Conservation (phyloP, 2,888 invertebrate species). For the Sesamia inferens region DNA sequence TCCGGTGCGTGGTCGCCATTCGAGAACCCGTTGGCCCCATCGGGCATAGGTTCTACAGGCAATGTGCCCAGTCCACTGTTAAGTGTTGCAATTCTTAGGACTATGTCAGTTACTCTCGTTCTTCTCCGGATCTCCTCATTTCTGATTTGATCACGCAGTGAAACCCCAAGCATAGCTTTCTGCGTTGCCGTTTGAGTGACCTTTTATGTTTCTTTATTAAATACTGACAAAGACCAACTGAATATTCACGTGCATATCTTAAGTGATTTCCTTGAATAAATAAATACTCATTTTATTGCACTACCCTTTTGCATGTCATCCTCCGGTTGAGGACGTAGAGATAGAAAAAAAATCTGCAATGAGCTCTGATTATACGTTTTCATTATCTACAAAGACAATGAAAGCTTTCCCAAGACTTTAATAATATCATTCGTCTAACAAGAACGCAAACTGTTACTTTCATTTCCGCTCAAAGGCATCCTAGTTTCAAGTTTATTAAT, state of each 20-base stretch:
- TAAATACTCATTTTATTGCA: not conserved
- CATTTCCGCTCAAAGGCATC: not conserved
- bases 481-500: not conserved
- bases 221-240: no score
- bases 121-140: no score
- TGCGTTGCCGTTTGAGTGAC: no score
- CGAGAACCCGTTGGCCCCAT: no score
- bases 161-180: no score
- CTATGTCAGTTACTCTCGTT: no score
- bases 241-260: not conserved
- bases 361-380: not conserved
- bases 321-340: not conserved
- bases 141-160: no score
- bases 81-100: no score
- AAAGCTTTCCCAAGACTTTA: not conserved
- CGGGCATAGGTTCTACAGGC: no score
- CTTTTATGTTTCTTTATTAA: no score
- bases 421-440: not conserved
- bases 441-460: not conserved
- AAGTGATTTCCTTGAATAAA: not conserved
- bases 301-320: not conserved
- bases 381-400: not conserved
- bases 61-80: no score
- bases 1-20: no score
- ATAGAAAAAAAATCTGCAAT: not conserved